A percentile compares a stretch with the other conserved stretches of the same genome.
Conservation (phyloP, 1,140 invertebrate species). For the Zaprionus capensis region DNA sequence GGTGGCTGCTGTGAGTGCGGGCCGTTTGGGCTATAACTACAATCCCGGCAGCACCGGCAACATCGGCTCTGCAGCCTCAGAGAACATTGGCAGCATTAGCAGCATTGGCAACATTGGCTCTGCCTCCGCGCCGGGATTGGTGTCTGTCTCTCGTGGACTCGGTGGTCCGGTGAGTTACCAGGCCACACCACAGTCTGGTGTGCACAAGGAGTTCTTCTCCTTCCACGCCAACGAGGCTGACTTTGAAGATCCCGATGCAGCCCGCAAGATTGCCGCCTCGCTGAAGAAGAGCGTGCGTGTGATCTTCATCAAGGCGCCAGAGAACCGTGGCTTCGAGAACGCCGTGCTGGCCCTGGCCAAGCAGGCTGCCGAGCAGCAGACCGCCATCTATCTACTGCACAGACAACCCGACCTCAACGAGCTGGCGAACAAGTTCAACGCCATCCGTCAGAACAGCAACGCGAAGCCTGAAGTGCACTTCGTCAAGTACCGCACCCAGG, state of each 20-base stretch:
- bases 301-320: slow-evolving; percentile 71
- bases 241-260: slow-evolving; percentile 62
- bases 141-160: slow-evolving; percentile 19
- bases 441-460: slow-evolving; percentile 58
- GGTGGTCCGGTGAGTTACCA: slow-evolving; percentile 61
- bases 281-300: slow-evolving; percentile 69
- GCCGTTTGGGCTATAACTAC: slow-evolving; percentile 74
- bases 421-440: slow-evolving; percentile 74
- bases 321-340: slow-evolving; percentile 70
- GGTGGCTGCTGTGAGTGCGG: slow-evolving; percentile 63
- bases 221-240: slow-evolving; percentile 69
- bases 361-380: slow-evolving; percentile 69
- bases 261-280: slow-evolving; percentile 46
- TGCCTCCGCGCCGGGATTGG: background rate
- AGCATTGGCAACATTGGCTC: slow-evolving; percentile 11
- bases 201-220: slow-evolving; percentile 66
- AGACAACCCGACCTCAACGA: slow-evolving; percentile 71
- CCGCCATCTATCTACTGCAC: slow-evolving; percentile 73
- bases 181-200: slow-evolving; percentile 50
- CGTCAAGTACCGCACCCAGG: slow-evolving; percentile 76
- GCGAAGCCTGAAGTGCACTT: slow-evolving; percentile 76
- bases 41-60: slow-evolving; percentile 41
- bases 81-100: slow-evolving; percentile 10
- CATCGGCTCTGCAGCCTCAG: slow-evolving; percentile 28
- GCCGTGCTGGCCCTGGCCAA: slow-evolving; percentile 69